Evolutionary conservation across 2,797 vertebrate species (phyloP).

Genomic region (Myotis myotis): DNA sequence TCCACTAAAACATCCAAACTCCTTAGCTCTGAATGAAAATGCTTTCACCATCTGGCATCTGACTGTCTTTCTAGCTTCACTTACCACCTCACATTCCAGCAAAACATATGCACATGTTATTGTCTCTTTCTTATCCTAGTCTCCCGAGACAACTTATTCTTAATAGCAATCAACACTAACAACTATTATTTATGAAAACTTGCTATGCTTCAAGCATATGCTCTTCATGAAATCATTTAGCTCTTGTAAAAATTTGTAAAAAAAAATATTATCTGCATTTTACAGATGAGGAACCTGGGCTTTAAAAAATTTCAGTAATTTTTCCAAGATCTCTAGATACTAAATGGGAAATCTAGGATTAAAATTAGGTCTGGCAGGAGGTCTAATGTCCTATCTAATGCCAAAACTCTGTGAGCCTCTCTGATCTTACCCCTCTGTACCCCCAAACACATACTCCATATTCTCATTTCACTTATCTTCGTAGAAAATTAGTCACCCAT

Average conservation of each 20-base stretch:
- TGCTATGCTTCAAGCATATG: neutral
- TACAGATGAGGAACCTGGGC: neutral
- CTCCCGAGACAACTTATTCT: neutral
- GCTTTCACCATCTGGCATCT: neutral
- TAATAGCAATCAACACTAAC: neutral
- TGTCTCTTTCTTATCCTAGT: neutral
- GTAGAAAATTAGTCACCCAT: neutral
- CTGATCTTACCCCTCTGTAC: neutral
- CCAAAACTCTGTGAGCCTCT: neutral
- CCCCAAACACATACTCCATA: neutral
- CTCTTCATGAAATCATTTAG: neutral
- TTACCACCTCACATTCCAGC: neutral
- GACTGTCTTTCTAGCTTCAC: constrained; percentile 17
- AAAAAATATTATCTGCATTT: constrained; percentile 2
- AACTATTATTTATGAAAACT: neutral
- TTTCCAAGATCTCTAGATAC: neutral
- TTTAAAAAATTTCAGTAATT: neutral
- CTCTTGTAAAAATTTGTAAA: constrained; percentile 26
- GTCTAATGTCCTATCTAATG: neutral
- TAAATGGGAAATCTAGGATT: constrained; percentile 15
- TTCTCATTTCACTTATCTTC: neutral
- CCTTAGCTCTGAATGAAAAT: neutral
- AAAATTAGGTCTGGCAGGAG: neutral
- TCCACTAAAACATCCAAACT: neutral
- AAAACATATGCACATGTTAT: constrained; percentile 7